A percentile compares a stretch with the other conserved stretches of the same genome.
Conservation (phyloP, 2,888 invertebrate genomes). For the Acleris literana region DNA sequence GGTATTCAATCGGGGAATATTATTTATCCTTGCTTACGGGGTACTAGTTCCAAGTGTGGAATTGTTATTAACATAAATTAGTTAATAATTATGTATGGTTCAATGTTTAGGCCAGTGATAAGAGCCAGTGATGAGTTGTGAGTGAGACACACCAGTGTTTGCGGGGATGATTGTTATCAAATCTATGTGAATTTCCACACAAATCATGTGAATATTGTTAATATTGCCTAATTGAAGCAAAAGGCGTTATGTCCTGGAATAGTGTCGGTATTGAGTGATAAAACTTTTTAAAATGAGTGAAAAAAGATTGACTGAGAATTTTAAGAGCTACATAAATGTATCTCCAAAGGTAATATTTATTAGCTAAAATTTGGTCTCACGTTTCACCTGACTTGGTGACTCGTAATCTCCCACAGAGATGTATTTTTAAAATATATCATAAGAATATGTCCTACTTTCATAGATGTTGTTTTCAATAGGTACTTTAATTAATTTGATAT, state of each 20-base stretch:
- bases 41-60: constrained; percentile 31
- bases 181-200: constrained; percentile 48
- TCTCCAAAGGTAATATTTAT: constrained; percentile 63
- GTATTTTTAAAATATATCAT: no score
- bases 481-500: no score
- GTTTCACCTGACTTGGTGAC: not conserved
- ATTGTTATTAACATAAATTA: constrained; percentile 37
- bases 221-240: constrained; percentile 38
- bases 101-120: constrained; percentile 28
- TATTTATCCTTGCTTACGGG: constrained; percentile 25
- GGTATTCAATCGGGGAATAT: constrained; percentile 37
- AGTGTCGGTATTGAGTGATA: constrained; percentile 19
- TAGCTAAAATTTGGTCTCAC: not conserved
- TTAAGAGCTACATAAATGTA: constrained; percentile 83
- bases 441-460: no score
- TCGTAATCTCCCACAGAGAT: not conserved
- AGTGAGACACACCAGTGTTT: constrained; percentile 55
- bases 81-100: constrained; percentile 40
- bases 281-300: constrained; percentile 76
- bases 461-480: no score
- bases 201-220: constrained; percentile 67
- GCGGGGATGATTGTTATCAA: constrained; percentile 71
- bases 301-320: constrained; percentile 80
- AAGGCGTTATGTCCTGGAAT: constrained; percentile 16
- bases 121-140: constrained; percentile 39